Conservation (phyloP, 2,888 invertebrate species). For the Thelaira solivaga region DNA sequence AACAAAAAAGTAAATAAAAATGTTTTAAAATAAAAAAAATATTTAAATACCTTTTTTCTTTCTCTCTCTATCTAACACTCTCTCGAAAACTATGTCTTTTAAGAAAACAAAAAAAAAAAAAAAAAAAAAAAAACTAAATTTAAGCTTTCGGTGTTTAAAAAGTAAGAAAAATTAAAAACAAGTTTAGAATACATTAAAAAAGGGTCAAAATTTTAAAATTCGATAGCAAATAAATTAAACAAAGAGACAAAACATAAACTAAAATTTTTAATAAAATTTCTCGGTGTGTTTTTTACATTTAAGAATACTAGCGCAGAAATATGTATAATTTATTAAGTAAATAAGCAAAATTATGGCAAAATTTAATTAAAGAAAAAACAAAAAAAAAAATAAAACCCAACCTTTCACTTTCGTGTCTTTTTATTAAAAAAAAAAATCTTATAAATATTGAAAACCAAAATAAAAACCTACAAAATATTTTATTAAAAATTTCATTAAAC, state of each 20-base stretch:
- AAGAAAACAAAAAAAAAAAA: too few species aligned
- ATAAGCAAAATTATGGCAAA: slow-evolving; percentile 63
- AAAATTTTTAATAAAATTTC: slow-evolving; percentile 57
- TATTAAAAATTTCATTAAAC: slow-evolving; percentile 50
- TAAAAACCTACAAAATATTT: slow-evolving; percentile 38
- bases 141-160: slow-evolving; percentile 77
- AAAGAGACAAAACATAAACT: slow-evolving; percentile 66
- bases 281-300: slow-evolving; percentile 61
- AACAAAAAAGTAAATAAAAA: slow-evolving; percentile 50
- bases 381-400: slow-evolving; percentile 69
- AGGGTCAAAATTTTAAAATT: slow-evolving; percentile 70
- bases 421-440: slow-evolving; percentile 69
- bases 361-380: slow-evolving; percentile 56
- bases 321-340: slow-evolving; percentile 59
- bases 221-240: slow-evolving; percentile 67
- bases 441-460: slow-evolving; percentile 62
- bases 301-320: slow-evolving; percentile 59
- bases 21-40: slow-evolving; percentile 64
- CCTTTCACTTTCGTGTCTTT: slow-evolving; percentile 77
- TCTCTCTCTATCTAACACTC: slow-evolving; percentile 27
- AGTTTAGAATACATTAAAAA: slow-evolving; percentile 67
- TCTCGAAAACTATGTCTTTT: neutral
- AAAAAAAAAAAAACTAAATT: slow-evolving; percentile 70
- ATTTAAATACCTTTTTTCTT: slow-evolving; percentile 50
- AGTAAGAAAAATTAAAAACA: slow-evolving; percentile 60